A percentile compares a stretch with the other conserved stretches of the same genome.
Conservation (phyloP, 2,113 vertebrate genomes). For the Scortum barcoo region DNA sequence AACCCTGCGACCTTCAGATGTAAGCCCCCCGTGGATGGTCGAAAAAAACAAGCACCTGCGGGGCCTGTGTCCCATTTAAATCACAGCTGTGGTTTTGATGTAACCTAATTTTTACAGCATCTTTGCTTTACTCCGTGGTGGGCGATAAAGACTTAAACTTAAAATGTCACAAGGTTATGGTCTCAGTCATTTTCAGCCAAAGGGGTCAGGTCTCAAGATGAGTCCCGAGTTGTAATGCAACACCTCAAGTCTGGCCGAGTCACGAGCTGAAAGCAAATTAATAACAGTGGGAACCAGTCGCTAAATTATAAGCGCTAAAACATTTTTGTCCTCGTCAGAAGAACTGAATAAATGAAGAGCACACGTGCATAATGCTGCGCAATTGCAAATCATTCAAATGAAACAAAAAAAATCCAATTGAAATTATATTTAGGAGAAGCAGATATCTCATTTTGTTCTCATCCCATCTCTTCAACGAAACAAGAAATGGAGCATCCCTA, state of each 20-base stretch:
- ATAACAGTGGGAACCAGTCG: conserved; percentile 23
- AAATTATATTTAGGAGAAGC: conserved; percentile 17
- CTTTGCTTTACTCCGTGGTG: conserved; percentile 16
- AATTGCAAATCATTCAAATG: conserved; percentile 21
- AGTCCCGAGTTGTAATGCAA: background rate
- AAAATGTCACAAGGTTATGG: conserved; percentile 23
- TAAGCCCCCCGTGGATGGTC: background rate
- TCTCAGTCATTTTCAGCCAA: conserved; percentile 7
- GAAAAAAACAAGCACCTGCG: conserved; percentile 8
- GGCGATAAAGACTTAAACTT: conserved; percentile 9
- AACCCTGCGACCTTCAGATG: conserved; percentile 21
- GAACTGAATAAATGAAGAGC: conserved; percentile 20
- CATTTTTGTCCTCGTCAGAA: conserved; percentile 5
- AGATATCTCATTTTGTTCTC: background rate
- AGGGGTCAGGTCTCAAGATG: background rate
- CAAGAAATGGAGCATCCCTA: background rate
- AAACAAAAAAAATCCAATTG: conserved; percentile 45
- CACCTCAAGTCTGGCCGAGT: background rate
- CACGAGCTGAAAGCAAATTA: conserved; percentile 27
- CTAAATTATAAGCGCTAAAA: conserved; percentile 12
- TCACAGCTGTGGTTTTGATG: conserved; percentile 10
- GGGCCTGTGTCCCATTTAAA: conserved; percentile 23
- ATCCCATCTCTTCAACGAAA: background rate
- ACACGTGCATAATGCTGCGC: background rate
- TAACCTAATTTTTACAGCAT: conserved; percentile 33